Evolutionary conservation across 64 coral and sea anemone genomes (phyloP), one percentile per base, ranked within the genome.

Genomic region (Stichodactyla mertensii): DNA sequence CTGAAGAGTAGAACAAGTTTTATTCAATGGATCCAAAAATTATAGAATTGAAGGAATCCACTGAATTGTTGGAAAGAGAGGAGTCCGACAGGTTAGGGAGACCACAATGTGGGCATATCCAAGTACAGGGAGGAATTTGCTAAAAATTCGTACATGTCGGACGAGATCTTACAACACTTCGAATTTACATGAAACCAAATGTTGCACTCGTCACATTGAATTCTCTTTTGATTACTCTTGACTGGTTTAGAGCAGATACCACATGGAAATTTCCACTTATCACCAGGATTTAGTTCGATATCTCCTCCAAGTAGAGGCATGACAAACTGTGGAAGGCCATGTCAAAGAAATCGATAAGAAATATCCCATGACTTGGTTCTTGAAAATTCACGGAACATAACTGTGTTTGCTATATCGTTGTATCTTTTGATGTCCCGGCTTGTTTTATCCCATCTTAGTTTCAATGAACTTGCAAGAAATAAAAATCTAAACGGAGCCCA

Each of bases 101-200:
- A 18, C 80, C 80, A 59, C 82, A 83, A 0, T 52, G 45, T 83
- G 84, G 84, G 64, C 89, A 91, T 69, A 82, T 91, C 89, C 84
- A 91, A 20, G 89, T 79, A 66, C 89, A 87, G 61, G 61, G 61
- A 64, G 11, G 61, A 64, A 64, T 64, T 64, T 2, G 61, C 61
- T 83, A 56, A 23, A 57, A 83, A 24, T 57, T 83, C 82, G 54
- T 85, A 85, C 83, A 84, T 59, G 14, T 84, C 83, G 18, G 56
- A 52, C 83, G 83, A 84, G 22, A 84, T 60, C 18, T 61, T 61
- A 61, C 83, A 84, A 60, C 83, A 84, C 56, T 84, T 61, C 56
- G 83, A 51, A 56, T 61, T 84, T 28, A 84, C 83, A 61, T 84
- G 83, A 54, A 84, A 84, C 83, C 54, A 61, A 60, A 31, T 24